These are phyloP conservation scores for Xylota segnis DNA, from an alignment of 2,888 invertebrate genomes.

Conservation along the genomic window DNA sequence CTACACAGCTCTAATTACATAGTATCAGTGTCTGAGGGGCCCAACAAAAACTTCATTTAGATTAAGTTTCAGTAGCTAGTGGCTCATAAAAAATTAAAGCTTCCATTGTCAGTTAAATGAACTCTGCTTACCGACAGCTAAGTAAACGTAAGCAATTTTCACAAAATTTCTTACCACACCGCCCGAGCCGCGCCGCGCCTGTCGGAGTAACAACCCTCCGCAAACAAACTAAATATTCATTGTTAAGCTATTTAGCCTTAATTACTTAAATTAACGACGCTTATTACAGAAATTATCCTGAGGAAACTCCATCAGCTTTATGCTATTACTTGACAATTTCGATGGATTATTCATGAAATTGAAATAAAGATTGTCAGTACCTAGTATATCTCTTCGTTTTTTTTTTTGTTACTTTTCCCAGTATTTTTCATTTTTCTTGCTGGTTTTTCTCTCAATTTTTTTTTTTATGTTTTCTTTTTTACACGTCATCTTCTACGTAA, in stretches of 20 bases:
- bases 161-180: background rate
- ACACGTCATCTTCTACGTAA: constrained; percentile 75
- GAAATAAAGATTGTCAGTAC: constrained; percentile 51
- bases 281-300: constrained; percentile 42
- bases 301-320: constrained; percentile 39
- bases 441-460: constrained; percentile 15
- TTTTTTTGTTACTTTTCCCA: constrained; percentile 61
- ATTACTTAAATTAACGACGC: constrained; percentile 40
- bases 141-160: constrained; percentile 7
- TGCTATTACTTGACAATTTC: constrained; percentile 42
- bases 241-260: constrained; percentile 42
- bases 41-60: background rate
- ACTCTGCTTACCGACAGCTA: background rate
- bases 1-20: background rate
- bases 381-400: constrained; percentile 19
- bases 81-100: constrained; percentile 9
- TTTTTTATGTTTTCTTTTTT: constrained; percentile 53
- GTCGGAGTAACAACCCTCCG: background rate
- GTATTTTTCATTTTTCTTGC: constrained; percentile 40
- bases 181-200: too few relatives aligned
- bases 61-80: background rate
- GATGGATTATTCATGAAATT: constrained; percentile 54
- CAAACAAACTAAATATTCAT: constrained; percentile 26
- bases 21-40: background rate
- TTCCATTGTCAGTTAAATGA: constrained; percentile 3